Conservation (phyloP, 2,888 invertebrate genomes). For the Himalopsyche anomala region DNA sequence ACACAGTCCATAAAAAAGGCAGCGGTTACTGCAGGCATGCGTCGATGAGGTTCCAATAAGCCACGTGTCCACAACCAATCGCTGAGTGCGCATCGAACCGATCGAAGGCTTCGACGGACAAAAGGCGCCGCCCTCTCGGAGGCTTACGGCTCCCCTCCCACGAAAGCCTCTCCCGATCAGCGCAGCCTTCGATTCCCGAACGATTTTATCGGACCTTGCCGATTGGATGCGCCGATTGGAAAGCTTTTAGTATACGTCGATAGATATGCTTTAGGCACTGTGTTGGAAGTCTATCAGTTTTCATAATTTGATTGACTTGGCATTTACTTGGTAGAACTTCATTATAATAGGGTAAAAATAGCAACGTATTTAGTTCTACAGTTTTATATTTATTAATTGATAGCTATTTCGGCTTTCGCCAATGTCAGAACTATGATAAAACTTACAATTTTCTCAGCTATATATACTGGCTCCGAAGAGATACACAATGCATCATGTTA, state of each 20-base stretch:
- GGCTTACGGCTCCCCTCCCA: neutral
- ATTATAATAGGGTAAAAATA: no score
- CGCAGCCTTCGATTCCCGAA: constrained; percentile 11
- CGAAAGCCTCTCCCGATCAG: neutral
- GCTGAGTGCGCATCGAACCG: constrained; percentile 34
- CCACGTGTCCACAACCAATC: constrained; percentile 29
- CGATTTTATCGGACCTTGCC: constrained; percentile 52
- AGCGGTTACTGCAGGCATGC: neutral
- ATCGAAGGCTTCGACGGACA: constrained; percentile 57
- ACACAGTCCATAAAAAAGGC: neutral
- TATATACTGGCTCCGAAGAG: no score
- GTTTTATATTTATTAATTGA: no score
- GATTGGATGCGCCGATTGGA: constrained; percentile 47
- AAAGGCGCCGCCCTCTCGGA: constrained; percentile 24
- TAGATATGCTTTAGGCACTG: no score
- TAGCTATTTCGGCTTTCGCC: no score
- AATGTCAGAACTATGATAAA: no score
- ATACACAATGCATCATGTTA: no score
- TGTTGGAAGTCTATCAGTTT: no score
- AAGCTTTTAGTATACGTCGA: neutral
- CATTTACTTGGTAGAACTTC: no score
- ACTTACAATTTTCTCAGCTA: no score
- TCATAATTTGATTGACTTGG: no score
- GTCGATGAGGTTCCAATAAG: constrained; percentile 43
- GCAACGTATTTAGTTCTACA: no score